Conservation (phyloP, 2,113 vertebrate species). For the Cnemophilus loriae region DNA sequence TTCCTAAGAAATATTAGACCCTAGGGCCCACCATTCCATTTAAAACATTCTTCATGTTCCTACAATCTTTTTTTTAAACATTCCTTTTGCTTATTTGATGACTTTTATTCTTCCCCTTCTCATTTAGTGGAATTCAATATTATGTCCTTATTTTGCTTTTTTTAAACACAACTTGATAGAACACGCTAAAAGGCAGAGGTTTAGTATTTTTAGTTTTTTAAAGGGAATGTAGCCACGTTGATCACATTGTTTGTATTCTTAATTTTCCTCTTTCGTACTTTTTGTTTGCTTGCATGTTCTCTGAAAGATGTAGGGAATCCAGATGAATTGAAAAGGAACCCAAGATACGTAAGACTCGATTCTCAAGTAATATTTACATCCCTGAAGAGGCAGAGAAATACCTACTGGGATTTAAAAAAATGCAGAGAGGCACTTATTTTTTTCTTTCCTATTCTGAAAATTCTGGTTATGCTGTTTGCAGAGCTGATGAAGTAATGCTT, state of each 20-base stretch:
- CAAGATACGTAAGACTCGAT: neutral
- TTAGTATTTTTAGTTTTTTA: neutral
- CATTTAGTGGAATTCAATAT: neutral
- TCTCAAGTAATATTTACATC: neutral
- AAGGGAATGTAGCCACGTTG: neutral
- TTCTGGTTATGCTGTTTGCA: neutral
- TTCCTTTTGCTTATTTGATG: neutral
- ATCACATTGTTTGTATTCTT: neutral
- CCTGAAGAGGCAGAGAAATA: neutral
- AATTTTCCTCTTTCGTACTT: neutral
- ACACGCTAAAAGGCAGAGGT: neutral
- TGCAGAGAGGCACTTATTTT: neutral
- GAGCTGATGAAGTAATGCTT: neutral
- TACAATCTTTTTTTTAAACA: neutral
- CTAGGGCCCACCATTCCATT: neutral
- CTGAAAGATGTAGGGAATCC: neutral
- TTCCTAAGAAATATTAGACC: slow-evolving; percentile 25
- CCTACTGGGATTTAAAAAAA: neutral
- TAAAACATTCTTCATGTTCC: neutral
- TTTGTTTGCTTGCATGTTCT: neutral
- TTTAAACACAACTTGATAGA: neutral
- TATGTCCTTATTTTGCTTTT: neutral
- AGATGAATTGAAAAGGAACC: neutral
- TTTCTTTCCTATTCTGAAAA: neutral
- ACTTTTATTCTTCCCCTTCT: neutral